Percentiles rank a stretch among this genome's conserved stretches.
These are phyloP conservation scores for Drosophila ohnishii DNA, from an alignment of 1,140 invertebrate species.

Conservation along the genomic window DNA sequence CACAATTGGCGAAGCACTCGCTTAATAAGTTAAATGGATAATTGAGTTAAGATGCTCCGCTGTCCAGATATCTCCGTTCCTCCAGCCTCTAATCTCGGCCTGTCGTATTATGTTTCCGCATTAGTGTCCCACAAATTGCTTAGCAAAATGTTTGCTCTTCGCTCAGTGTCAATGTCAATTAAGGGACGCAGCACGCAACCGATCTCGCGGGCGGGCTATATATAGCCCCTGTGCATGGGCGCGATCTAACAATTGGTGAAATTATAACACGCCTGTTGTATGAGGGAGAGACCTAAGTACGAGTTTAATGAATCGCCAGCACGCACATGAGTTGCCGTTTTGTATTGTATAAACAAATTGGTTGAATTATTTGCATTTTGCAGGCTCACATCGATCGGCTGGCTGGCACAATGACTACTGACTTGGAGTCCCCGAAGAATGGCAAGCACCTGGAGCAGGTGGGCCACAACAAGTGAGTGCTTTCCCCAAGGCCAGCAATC, in stretches of 20 bases:
- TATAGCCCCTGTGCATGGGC: conserved; percentile 47
- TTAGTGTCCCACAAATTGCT: conserved; percentile 54
- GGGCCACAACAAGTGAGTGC: conserved; percentile 67
- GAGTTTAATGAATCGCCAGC: conserved; percentile 67
- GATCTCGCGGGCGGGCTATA: conserved; percentile 44
- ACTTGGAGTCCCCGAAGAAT: conserved; percentile 60
- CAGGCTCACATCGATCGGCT: conserved; percentile 18
- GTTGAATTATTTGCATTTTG: conserved; percentile 19
- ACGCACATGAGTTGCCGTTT: conserved; percentile 47
- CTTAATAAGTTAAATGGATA: conserved; percentile 79
- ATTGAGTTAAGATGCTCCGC: conserved; percentile 75
- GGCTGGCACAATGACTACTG: conserved; percentile 64
- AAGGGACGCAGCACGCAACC: conserved; percentile 51
- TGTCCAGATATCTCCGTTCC: conserved; percentile 8
- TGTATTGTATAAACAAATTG: conserved; percentile 42
- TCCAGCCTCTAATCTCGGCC: conserved; percentile 12
- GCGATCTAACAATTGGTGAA: conserved; percentile 58
- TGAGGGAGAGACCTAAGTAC: conserved; percentile 41
- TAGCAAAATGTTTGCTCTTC: conserved; percentile 58
- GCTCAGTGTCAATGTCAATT: conserved; percentile 70
- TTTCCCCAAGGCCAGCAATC: not conserved
- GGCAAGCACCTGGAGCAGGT: conserved; percentile 71
- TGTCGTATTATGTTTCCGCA: conserved; percentile 56
- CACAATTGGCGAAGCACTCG: conserved; percentile 71
- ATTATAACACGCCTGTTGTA: conserved; percentile 64